Evolutionary conservation across 2,797 vertebrate species (phyloP).

Genomic region (Protosalanx chinensis): DNA sequence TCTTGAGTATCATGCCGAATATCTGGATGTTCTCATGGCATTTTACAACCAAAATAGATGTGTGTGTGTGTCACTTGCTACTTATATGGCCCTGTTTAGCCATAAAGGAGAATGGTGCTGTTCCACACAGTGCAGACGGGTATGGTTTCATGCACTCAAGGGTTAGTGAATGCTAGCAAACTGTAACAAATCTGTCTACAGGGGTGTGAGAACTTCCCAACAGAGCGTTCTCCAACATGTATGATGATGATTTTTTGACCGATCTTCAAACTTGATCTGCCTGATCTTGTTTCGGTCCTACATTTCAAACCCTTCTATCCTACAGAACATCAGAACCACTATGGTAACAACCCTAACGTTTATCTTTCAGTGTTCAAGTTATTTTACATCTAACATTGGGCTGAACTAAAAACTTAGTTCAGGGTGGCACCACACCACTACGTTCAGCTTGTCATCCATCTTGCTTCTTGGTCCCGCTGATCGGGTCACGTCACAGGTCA

Average conservation of each 20-base stretch:
- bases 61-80: background rate
- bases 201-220: constrained; percentile 11
- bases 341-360: background rate
- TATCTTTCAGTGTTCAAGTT: background rate
- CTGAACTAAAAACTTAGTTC: no score
- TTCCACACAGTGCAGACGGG: background rate
- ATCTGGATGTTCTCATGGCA: background rate
- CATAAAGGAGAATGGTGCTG: background rate
- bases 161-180: background rate
- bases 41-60: background rate
- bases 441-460: no score
- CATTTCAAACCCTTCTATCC: no score
- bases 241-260: no score
- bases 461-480: no score
- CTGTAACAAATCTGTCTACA: background rate
- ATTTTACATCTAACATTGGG: background rate
- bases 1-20: background rate
- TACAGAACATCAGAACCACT: background rate
- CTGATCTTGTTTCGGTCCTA: no score
- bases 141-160: background rate
- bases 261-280: no score
- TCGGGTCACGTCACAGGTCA: no score
- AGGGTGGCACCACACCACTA: no score
- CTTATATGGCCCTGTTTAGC: background rate
- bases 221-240: background rate